Percentiles rank a stretch among this genome's conserved stretches.
phyloP scores from a whole-genome alignment of 2,797 vertebrate genomes.

The Gastrophryne carolinensis region DNA sequence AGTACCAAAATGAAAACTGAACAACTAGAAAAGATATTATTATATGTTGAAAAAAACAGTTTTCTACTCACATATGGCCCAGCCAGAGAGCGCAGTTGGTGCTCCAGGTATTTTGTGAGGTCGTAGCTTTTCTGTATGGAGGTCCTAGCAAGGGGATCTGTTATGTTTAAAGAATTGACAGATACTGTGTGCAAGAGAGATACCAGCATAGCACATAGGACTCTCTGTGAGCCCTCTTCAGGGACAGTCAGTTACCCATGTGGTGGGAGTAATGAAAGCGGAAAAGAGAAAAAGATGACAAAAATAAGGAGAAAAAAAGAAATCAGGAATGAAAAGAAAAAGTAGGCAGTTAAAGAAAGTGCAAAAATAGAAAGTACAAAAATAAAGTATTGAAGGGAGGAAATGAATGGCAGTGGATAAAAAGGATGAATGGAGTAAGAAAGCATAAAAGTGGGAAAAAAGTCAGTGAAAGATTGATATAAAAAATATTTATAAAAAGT shows the following conservation, averaged over 20 bases:
- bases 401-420: too few relatives aligned
- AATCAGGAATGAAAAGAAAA: neutral
- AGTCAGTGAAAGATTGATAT: neutral
- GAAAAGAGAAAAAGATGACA: neutral
- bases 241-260: neutral
- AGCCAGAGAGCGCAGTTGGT: slow-evolving; percentile 91
- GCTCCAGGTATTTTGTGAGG: slow-evolving; percentile 95
- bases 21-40: too few relatives aligned
- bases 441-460: neutral
- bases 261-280: slow-evolving; percentile 43
- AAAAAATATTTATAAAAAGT: too few relatives aligned
- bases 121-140: slow-evolving; percentile 96
- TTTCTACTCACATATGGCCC: slow-evolving; percentile 88
- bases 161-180: slow-evolving; percentile 79
- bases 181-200: slow-evolving; percentile 74
- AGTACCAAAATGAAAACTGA: neutral
- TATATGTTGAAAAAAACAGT: neutral
- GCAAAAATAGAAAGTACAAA: neutral
- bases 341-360: neutral
- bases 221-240: slow-evolving; percentile 75
- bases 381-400: neutral
- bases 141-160: slow-evolving; percentile 77
- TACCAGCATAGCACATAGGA: slow-evolving; percentile 76
- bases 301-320: neutral
- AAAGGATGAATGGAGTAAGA: neutral